A percentile compares a stretch with the other conserved stretches of the same genome.
These are phyloP conservation scores for Poeciliopsis infans DNA, from an alignment of 2,797 vertebrate species.

Conservation along the genomic window DNA sequence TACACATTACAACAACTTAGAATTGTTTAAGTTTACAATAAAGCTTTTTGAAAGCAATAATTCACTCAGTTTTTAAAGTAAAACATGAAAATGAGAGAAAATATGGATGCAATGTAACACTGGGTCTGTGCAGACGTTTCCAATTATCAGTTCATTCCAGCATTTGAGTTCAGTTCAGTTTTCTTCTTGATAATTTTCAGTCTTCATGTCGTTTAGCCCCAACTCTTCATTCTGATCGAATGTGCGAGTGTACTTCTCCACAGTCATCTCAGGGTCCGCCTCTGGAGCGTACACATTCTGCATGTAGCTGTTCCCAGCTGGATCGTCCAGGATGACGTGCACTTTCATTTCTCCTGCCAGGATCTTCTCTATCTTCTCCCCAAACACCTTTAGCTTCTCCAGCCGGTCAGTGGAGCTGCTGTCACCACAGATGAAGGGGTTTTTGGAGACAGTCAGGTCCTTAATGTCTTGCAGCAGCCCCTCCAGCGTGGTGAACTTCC, in stretches of 20 bases:
- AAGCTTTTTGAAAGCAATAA: conserved; percentile 5
- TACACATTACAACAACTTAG: conserved; percentile 40
- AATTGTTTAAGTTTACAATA: neutral
- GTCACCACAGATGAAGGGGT: conserved; percentile 92
- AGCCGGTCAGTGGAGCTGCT: conserved; percentile 72
- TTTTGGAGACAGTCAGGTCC: conserved; percentile 87
- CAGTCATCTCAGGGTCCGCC: conserved; percentile 88
- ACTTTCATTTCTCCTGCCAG: conserved; percentile 76
- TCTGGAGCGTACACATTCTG: conserved; percentile 96
- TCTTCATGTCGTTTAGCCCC: conserved; percentile 96
- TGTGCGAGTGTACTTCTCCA: conserved; percentile 85
- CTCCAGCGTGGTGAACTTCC: conserved; percentile 97
- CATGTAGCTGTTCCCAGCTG: conserved; percentile 96
- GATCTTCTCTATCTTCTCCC: conserved; percentile 85
- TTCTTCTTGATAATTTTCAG: conserved; percentile 84
- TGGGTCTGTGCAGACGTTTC: neutral
- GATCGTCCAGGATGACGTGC: conserved; percentile 89
- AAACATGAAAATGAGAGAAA: conserved; percentile 32
- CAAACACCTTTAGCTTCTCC: conserved; percentile 84
- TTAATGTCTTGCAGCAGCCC: conserved; percentile 91
- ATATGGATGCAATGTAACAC: conserved; percentile 16
- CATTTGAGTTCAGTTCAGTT: conserved; percentile 14
- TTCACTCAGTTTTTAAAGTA: conserved; percentile 37
- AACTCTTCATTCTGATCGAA: conserved; percentile 95
- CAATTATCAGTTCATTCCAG: conserved; percentile 2